phyloP scores from a whole-genome alignment of 2,888 invertebrate genomes.

The Eupithecia subumbrata region DNA sequence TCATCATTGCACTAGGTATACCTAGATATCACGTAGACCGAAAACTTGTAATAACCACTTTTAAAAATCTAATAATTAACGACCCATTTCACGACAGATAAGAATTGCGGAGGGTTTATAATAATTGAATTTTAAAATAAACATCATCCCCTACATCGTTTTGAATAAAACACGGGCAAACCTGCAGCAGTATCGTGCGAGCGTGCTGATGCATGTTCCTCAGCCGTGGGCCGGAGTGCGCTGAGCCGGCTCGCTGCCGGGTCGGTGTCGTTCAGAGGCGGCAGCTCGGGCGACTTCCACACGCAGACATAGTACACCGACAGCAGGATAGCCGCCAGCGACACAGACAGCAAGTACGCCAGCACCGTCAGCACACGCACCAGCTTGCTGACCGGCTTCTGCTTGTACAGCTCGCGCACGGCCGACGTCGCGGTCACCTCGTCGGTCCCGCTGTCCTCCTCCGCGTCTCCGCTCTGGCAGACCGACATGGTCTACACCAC shows the following conservation, averaged over 20 bases:
- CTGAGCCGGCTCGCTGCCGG: conserved; percentile 47
- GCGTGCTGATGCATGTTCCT: conserved; percentile 17
- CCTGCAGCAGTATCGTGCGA: conserved; percentile 27
- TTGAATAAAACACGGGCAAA: conserved; percentile 12
- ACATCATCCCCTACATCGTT: background rate
- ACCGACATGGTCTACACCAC: conserved; percentile 62
- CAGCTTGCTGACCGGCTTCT: conserved; percentile 74
- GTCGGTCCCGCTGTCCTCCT: conserved; percentile 67
- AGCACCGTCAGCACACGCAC: conserved; percentile 89
- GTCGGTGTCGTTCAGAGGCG: conserved; percentile 56
- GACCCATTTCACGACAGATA: background rate
- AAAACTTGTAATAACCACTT: background rate
- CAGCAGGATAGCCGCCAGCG: conserved; percentile 91
- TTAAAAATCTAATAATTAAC: background rate
- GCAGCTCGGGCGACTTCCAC: conserved; percentile 88
- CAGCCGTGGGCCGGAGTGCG: conserved; percentile 30
- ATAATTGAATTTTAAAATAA: background rate
- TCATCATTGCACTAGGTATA: background rate
- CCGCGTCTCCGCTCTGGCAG: conserved; percentile 66
- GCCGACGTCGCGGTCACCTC: conserved; percentile 59
- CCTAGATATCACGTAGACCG: background rate
- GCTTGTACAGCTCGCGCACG: conserved; percentile 68
- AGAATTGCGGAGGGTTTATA: background rate
- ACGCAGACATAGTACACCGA: conserved; percentile 92
- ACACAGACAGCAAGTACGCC: conserved; percentile 92